Percentiles rank a stretch among this genome's conserved stretches.
Conservation (phyloP, 1,140 invertebrate species). For the Vanessa tameamea region DNA sequence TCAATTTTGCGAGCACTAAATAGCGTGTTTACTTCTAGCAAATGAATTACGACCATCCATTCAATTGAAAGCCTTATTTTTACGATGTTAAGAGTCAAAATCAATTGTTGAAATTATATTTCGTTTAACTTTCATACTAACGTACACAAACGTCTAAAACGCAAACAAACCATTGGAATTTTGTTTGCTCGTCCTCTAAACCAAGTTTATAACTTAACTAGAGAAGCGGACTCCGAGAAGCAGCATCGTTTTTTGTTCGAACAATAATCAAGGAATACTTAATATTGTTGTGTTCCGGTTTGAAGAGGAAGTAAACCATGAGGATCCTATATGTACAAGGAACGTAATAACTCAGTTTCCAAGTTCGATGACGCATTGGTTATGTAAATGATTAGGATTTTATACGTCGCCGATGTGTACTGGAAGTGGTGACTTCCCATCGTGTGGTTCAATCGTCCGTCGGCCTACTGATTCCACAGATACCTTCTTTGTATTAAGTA, state of each 20-base stretch:
- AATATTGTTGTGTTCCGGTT: no score
- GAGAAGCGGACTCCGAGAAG: background rate
- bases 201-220: slow-evolving; percentile 16
- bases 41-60: background rate
- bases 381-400: no score
- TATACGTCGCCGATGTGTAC: no score
- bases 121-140: slow-evolving; percentile 19
- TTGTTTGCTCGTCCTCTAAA: slow-evolving; percentile 20
- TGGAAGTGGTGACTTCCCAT: no score
- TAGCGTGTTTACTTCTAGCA: slow-evolving; percentile 13
- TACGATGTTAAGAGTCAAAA: background rate
- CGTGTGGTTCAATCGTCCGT: no score
- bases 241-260: background rate
- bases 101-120: background rate
- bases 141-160: slow-evolving; percentile 13
- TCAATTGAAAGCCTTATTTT: background rate
- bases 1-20: slow-evolving; percentile 4
- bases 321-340: no score
- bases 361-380: no score
- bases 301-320: no score
- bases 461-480: no score
- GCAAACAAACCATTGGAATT: slow-evolving; percentile 12
- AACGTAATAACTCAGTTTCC: no score
- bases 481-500: no score
- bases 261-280: background rate